Percentiles rank a stretch among this genome's conserved stretches.
Conservation (phyloP, 1,140 invertebrate species). For the Drosophila mayri region DNA sequence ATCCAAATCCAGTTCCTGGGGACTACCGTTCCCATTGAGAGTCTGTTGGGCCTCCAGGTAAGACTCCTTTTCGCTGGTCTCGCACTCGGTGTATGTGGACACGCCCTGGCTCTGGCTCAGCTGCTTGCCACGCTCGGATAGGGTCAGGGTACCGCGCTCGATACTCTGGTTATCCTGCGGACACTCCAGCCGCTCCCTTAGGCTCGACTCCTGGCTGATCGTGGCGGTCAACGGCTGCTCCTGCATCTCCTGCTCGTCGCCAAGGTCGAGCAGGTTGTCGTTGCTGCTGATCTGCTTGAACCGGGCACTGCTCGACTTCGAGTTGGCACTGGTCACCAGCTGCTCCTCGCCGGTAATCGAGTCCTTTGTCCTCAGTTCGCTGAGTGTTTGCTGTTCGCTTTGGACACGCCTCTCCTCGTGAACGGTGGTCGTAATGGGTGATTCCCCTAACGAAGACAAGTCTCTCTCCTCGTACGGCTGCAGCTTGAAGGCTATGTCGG, state of each 20-base stretch:
- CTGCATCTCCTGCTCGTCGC: slow-evolving; percentile 62
- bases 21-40: slow-evolving; percentile 23
- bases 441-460: background rate
- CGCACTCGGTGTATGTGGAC: slow-evolving; percentile 72
- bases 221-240: slow-evolving; percentile 82
- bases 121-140: slow-evolving; percentile 84
- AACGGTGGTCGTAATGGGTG: slow-evolving; percentile 55
- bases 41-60: slow-evolving; percentile 69
- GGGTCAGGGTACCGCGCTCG: slow-evolving; percentile 81
- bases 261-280: slow-evolving; percentile 75
- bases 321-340: slow-evolving; percentile 72
- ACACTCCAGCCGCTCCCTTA: slow-evolving; percentile 74
- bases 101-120: slow-evolving; percentile 54
- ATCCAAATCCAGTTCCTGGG: background rate
- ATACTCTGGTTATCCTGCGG: slow-evolving; percentile 85
- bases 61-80: slow-evolving; percentile 68
- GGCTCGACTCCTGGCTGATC: slow-evolving; percentile 75
- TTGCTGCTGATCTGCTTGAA: slow-evolving; percentile 82
- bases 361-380: slow-evolving; percentile 68
- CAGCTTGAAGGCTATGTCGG: slow-evolving; percentile 69
- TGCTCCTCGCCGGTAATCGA: slow-evolving; percentile 70
- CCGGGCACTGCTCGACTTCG: slow-evolving; percentile 74
- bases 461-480: slow-evolving; percentile 67
- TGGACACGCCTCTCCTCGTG: slow-evolving; percentile 73
- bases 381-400: slow-evolving; percentile 70